phyloP scores from a whole-genome alignment of 35 echinoderm and acorn worm species.

The Lytechinus pictus region DNA sequence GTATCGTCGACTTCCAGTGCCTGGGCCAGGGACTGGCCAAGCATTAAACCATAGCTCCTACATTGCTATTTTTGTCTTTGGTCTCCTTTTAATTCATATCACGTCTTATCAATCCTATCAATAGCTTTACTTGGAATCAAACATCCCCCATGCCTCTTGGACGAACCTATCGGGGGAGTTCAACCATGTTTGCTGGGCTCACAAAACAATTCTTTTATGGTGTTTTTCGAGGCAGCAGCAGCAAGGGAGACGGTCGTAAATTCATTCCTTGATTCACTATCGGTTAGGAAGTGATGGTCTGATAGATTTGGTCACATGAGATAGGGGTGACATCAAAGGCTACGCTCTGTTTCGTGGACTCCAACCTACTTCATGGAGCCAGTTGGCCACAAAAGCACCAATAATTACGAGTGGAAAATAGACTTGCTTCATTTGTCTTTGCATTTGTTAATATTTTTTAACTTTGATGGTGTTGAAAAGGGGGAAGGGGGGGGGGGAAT shows the following conservation, averaged over 20 bases:
- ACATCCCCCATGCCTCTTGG: neutral
- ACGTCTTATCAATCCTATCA: neutral
- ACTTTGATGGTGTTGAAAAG: too few species aligned
- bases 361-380: neutral
- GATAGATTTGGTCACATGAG: conserved; percentile 17
- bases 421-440: neutral
- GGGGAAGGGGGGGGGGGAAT: neutral
- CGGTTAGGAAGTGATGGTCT: conserved; percentile 1
- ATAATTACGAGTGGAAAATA: neutral
- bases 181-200: neutral
- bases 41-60: neutral
- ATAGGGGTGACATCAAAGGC: neutral
- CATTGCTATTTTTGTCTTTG: neutral
- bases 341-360: neutral
- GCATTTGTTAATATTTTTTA: too few species aligned
- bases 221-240: neutral
- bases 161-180: neutral
- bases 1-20: neutral
- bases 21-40: neutral
- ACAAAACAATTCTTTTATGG: conserved; percentile 20
- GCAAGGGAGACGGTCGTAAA: neutral
- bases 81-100: neutral
- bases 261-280: neutral
- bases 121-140: neutral
- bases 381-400: neutral